These are phyloP conservation scores for Chironomus tepperi DNA, from an alignment of 1,140 invertebrate species.

Conservation along the genomic window DNA sequence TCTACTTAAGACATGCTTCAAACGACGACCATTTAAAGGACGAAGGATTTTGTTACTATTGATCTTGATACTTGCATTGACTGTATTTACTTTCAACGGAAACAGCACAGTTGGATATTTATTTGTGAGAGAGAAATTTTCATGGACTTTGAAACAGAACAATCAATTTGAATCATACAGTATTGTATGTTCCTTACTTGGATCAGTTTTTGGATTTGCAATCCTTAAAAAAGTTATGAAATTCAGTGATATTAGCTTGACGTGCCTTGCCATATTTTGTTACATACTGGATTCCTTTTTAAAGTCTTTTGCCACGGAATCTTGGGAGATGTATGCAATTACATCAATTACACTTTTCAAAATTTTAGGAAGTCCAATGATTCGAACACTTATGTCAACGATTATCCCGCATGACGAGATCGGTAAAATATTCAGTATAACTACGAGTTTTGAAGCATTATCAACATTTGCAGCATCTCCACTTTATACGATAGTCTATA, in stretches of 20 bases:
- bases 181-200: conserved; percentile 43
- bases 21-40: conserved; percentile 48
- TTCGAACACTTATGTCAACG: conserved; percentile 56
- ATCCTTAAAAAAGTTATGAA: conserved; percentile 42
- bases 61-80: conserved; percentile 46
- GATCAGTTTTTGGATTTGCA: conserved; percentile 43
- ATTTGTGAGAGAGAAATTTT: conserved; percentile 54
- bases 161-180: conserved; percentile 44
- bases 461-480: conserved; percentile 44
- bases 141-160: conserved; percentile 54
- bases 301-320: conserved; percentile 44
- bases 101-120: conserved; percentile 48
- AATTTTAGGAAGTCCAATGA: conserved; percentile 48
- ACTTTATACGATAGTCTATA: conserved; percentile 48
- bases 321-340: conserved; percentile 60
- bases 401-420: conserved; percentile 51
- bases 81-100: conserved; percentile 45
- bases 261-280: conserved; percentile 40
- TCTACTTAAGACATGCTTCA: conserved; percentile 51
- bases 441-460: conserved; percentile 46
- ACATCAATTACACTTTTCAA: conserved; percentile 45
- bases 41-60: conserved; percentile 51
- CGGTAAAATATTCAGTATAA: conserved; percentile 50
- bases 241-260: conserved; percentile 37
- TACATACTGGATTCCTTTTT: conserved; percentile 41